Conservation (phyloP, 30 jellyfish, hydroid and myxozoan species). For the Chrysaora quinquecirrha region DNA sequence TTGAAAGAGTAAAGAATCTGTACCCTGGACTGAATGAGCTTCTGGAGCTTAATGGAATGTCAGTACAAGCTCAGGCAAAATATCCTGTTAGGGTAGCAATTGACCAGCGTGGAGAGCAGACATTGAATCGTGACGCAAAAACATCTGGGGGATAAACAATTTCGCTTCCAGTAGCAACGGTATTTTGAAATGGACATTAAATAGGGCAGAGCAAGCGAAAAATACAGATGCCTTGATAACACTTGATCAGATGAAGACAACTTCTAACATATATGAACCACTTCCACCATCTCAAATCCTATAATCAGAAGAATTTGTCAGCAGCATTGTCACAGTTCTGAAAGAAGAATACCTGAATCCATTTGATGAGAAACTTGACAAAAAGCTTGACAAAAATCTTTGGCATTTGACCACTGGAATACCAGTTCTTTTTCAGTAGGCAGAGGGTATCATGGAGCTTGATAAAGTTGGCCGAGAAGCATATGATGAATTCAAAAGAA, state of each 20-base stretch:
- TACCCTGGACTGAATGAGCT: conserved; percentile 7
- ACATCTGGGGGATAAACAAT: conserved; percentile 22
- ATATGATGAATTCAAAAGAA: neutral
- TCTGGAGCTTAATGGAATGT: neutral
- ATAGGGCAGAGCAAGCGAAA: conserved; percentile 41
- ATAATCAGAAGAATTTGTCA: neutral
- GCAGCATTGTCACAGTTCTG: conserved; percentile 4
- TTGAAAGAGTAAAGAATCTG: conserved; percentile 6
- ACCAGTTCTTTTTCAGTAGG: neutral
- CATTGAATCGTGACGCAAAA: conserved; percentile 16
- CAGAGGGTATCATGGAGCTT: neutral
- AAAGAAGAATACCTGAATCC: conserved; percentile 1
- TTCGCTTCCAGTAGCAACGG: conserved; percentile 17
- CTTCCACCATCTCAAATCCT: conserved; percentile 22
- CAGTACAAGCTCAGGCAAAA: conserved; percentile 6
- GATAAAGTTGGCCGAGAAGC: neutral
- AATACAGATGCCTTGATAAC: conserved; percentile 9
- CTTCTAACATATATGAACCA: conserved; percentile 1
- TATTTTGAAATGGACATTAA: conserved; percentile 18
- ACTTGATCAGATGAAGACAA: neutral
- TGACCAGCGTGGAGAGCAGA: conserved; percentile 10
- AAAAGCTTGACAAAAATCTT: neutral
- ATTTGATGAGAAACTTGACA: conserved; percentile 2
- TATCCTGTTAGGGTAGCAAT: conserved; percentile 7
- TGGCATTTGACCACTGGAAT: conserved; percentile 9